Evolutionary conservation across 2,888 invertebrate species (phyloP).

Genomic region (Zeuzera pyrina): DNA sequence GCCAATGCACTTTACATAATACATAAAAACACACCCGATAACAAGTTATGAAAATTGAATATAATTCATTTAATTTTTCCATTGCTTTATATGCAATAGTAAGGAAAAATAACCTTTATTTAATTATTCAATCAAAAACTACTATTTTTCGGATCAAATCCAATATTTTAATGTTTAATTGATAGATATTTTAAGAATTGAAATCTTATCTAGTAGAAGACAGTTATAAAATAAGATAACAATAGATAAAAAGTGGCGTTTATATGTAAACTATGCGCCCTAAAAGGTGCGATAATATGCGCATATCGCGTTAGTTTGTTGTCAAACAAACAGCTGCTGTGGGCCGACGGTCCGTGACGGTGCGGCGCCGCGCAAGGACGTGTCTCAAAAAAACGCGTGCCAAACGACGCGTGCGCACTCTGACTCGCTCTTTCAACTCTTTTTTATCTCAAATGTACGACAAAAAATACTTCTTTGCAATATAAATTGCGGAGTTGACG

Average conservation of each 20-base stretch:
- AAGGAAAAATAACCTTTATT: too few species aligned
- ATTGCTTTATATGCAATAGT: too few species aligned
- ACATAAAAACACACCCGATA: neutral
- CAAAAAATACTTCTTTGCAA: conserved; percentile 10
- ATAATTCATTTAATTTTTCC: too few species aligned
- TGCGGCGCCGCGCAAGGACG: conserved; percentile 49
- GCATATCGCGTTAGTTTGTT: conserved; percentile 40
- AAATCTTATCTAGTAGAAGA: too few species aligned
- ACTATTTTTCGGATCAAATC: too few species aligned
- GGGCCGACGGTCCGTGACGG: conserved; percentile 42
- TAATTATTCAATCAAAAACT: too few species aligned
- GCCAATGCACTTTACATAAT: conserved; percentile 20
- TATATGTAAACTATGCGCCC: conserved; percentile 7
- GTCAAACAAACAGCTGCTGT: conserved; percentile 55
- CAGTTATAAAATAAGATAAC: too few species aligned
- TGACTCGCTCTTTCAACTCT: conserved; percentile 22
- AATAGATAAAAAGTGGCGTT: too few species aligned
- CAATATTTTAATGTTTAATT: too few species aligned
- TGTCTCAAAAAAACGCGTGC: conserved; percentile 31
- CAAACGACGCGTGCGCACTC: conserved; percentile 22
- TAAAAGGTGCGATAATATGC: conserved; percentile 17
- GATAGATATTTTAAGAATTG: too few species aligned
- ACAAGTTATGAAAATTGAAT: neutral
- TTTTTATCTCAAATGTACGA: conserved; percentile 24
- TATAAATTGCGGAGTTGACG: neutral